These are phyloP conservation scores for Protomyctophum bolini DNA, from an alignment of 2,113 vertebrate species.

Conservation along the genomic window DNA sequence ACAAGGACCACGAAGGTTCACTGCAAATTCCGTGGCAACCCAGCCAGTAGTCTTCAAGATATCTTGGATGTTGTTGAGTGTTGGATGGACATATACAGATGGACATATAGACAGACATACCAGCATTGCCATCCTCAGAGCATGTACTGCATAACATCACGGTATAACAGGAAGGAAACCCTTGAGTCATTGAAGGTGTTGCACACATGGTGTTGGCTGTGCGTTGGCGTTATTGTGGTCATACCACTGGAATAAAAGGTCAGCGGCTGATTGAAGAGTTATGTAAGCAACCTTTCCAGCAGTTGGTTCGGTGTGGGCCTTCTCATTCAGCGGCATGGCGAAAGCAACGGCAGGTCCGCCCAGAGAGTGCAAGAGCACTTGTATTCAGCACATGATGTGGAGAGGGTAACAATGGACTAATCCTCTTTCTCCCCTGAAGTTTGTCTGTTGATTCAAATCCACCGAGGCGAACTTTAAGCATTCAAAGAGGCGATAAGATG, in stretches of 20 bases:
- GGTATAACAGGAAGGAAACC: background rate
- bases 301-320: conserved; percentile 62
- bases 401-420: conserved; percentile 61
- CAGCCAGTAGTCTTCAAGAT: too few species aligned
- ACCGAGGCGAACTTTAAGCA: conserved; percentile 63
- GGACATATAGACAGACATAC: too few species aligned
- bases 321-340: conserved; percentile 43
- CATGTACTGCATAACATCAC: too few species aligned
- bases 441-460: conserved; percentile 69
- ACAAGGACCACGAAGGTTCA: too few species aligned
- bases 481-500: conserved; percentile 60
- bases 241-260: conserved; percentile 64
- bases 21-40: too few species aligned
- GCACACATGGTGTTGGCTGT: conserved; percentile 22
- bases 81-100: too few species aligned
- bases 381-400: conserved; percentile 54
- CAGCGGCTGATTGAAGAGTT: conserved; percentile 64
- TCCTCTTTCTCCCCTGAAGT: conserved; percentile 60
- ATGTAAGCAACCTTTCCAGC: conserved; percentile 73
- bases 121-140: too few species aligned
- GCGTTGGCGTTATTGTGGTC: conserved; percentile 38
- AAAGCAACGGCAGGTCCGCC: conserved; percentile 25
- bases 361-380: conserved; percentile 27
- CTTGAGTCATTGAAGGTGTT: conserved; percentile 50
- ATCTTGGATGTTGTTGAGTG: too few species aligned